Conservation (phyloP, 1,140 invertebrate genomes). For the Centruroides sculpturatus region DNA sequence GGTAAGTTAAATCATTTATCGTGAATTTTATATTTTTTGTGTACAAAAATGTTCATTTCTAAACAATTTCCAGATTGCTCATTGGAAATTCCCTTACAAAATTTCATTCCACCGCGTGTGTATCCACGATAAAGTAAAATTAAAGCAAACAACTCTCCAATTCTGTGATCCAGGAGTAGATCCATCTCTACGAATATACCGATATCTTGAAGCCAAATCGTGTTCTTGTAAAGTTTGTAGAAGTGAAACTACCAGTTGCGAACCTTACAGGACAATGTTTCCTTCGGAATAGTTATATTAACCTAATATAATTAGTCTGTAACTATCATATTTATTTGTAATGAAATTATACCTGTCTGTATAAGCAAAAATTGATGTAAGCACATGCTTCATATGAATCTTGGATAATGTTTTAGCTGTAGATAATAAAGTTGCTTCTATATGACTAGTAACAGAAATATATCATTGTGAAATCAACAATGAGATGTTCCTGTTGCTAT, state of each 20-base stretch:
- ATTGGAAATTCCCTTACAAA: constrained; percentile 74
- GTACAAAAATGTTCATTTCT: constrained; percentile 22
- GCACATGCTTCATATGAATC: not conserved
- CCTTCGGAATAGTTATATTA: too few relatives aligned
- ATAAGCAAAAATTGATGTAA: not conserved
- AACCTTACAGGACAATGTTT: constrained; percentile 28
- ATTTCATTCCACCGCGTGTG: constrained; percentile 67
- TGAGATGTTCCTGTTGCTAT: not conserved
- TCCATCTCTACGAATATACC: constrained; percentile 37
- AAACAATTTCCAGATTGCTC: constrained; percentile 44
- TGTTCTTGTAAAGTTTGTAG: constrained; percentile 42
- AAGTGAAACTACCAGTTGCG: constrained; percentile 36
- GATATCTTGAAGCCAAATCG: constrained; percentile 44
- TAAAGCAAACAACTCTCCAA: constrained; percentile 36
- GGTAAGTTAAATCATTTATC: constrained; percentile 28
- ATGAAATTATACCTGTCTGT: not conserved
- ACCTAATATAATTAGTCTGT: not conserved
- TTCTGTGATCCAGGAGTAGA: constrained; percentile 47
- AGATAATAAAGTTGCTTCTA: not conserved
- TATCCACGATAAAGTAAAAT: constrained; percentile 47
- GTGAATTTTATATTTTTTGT: constrained; percentile 8
- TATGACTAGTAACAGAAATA: not conserved
- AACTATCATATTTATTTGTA: not conserved
- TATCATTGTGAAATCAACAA: not conserved
- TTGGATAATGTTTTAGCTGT: not conserved